A percentile compares a stretch with the other conserved stretches of the same genome.
phyloP scores from a whole-genome alignment of 2,113 vertebrate genomes.

The Ceuthmochares aereus region DNA sequence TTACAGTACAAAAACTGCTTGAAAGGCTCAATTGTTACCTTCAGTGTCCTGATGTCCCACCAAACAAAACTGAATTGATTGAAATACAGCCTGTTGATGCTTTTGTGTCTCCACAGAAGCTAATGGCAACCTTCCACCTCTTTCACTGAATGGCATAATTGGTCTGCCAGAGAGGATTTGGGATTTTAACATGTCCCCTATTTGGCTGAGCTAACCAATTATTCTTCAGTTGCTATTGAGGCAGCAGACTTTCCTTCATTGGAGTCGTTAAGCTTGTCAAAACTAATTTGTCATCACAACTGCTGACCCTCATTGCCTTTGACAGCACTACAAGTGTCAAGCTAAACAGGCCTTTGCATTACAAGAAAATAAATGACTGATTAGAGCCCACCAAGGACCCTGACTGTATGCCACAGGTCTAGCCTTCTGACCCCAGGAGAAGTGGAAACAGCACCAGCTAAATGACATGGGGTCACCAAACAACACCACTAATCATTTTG shows the following conservation, averaged over 20 bases:
- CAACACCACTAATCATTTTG: conserved; percentile 14
- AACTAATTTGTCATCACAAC: conserved; percentile 82
- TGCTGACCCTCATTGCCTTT: conserved; percentile 76
- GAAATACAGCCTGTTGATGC: conserved; percentile 72
- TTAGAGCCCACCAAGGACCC: conserved; percentile 47
- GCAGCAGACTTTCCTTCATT: conserved; percentile 72
- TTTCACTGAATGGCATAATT: conserved; percentile 74
- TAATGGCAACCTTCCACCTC: conserved; percentile 76
- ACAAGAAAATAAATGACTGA: conserved; percentile 71
- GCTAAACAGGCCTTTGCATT: conserved; percentile 70
- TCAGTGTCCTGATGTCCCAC: conserved; percentile 47
- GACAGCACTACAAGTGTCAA: conserved; percentile 76
- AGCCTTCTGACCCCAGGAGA: conserved; percentile 45
- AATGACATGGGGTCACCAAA: conserved; percentile 27
- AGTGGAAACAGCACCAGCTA: conserved; percentile 41
- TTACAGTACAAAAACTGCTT: conserved; percentile 30
- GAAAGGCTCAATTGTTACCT: conserved; percentile 72
- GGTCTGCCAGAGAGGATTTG: conserved; percentile 74
- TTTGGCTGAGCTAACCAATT: conserved; percentile 79
- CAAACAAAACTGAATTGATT: conserved; percentile 71
- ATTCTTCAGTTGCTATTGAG: conserved; percentile 77
- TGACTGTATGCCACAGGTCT: not conserved
- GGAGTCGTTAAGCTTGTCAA: conserved; percentile 83
- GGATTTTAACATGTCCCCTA: conserved; percentile 75
- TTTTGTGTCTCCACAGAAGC: conserved; percentile 71